Evolutionary conservation across 2,888 invertebrate species (phyloP).

Genomic region (Rotaria magnacalcarata): DNA sequence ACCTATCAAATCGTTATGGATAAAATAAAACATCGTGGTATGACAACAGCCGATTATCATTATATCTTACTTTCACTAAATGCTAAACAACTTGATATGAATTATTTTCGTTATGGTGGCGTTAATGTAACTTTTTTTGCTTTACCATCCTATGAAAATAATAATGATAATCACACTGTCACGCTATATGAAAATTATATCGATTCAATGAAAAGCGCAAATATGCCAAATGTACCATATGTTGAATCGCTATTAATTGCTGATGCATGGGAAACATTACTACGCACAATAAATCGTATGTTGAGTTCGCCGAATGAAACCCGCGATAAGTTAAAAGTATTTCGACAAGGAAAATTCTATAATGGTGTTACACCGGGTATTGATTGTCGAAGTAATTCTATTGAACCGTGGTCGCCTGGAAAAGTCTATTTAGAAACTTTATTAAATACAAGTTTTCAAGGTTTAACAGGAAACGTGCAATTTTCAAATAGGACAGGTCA

Average conservation of each 20-base stretch:
- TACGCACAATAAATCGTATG: slow-evolving; percentile 30
- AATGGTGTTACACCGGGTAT: slow-evolving; percentile 29
- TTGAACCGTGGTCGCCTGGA: not conserved
- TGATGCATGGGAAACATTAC: slow-evolving; percentile 22
- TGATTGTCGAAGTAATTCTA: slow-evolving; percentile 4
- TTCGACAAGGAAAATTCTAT: not conserved
- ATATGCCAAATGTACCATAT: not conserved
- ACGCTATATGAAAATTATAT: not conserved
- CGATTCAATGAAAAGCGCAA: no score
- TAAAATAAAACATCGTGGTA: slow-evolving; percentile 24
- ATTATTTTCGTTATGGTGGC: slow-evolving; percentile 25
- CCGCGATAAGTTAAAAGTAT: no score
- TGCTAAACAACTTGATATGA: not conserved
- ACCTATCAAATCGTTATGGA: not conserved
- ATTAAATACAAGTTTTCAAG: slow-evolving; percentile 16
- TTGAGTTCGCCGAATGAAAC: not conserved
- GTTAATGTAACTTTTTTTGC: slow-evolving; percentile 22
- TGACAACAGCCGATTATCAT: slow-evolving; percentile 26
- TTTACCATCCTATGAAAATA: not conserved
- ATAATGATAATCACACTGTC: not conserved
- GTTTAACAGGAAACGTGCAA: slow-evolving; percentile 11
- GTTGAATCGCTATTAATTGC: slow-evolving; percentile 3
- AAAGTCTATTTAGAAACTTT: not conserved
- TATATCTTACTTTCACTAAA: slow-evolving; percentile 12
- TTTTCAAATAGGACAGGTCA: not conserved